Evolutionary conservation across 2,797 vertebrate species (phyloP).

Genomic region (Champsocephalus esox): DNA sequence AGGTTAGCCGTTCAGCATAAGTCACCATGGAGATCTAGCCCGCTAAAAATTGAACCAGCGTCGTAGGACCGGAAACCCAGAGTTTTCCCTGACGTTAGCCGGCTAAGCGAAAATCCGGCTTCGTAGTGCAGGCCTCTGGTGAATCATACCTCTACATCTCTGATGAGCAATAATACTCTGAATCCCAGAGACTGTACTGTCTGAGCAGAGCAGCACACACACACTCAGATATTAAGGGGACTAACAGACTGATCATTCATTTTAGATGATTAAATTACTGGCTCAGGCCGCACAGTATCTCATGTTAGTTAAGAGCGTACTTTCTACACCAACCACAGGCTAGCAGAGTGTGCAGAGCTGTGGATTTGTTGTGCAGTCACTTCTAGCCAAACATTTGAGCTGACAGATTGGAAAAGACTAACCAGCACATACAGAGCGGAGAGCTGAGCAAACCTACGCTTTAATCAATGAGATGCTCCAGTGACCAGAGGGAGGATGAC

Average conservation of each 20-base stretch:
- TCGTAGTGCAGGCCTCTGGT: not conserved
- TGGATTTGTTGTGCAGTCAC: slow-evolving; percentile 11
- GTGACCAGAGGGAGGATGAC: not conserved
- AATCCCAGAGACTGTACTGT: slow-evolving; percentile 5
- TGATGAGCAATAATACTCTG: slow-evolving; percentile 8
- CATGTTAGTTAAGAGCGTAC: slow-evolving; percentile 27
- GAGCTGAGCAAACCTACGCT: slow-evolving; percentile 6
- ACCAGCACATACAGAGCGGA: not conserved
- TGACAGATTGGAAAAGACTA: slow-evolving; percentile 2
- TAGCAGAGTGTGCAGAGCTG: not conserved
- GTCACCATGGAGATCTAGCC: too few species aligned
- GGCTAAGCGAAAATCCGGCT: too few species aligned
- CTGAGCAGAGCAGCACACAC: not conserved
- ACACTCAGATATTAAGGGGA: slow-evolving; percentile 9
- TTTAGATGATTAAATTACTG: slow-evolving; percentile 38
- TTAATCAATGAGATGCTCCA: not conserved
- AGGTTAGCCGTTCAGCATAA: too few species aligned
- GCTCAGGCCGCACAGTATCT: not conserved
- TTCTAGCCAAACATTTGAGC: slow-evolving; percentile 26
- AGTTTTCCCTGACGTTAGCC: too few species aligned
- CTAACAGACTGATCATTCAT: slow-evolving; percentile 35
- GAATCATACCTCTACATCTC: slow-evolving; percentile 40
- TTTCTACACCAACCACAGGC: slow-evolving; percentile 13
- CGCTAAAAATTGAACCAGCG: too few species aligned
- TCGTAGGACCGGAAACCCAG: too few species aligned